Base-by-base conservation (phyloP, 2,888 invertebrate species). In the Dynastes maya region DNA sequence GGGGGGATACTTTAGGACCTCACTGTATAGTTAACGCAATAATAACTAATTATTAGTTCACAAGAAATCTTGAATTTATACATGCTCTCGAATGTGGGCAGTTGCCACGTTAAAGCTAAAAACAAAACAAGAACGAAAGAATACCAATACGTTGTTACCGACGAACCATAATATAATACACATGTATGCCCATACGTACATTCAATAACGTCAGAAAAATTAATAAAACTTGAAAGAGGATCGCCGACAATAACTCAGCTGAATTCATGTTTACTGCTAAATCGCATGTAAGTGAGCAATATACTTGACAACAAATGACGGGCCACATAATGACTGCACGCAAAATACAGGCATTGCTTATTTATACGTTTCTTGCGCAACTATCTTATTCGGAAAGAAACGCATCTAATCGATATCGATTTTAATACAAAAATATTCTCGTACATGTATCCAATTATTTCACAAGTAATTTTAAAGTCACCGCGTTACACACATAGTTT, bases 211-310 rank as follows among this genome's bases (percentile, higher is more conserved):
- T 45, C 45, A 82, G 84, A 84, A 83, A 83, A 83, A 85, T 84
- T 82, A 84, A 83, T 83, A 84, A 84, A 84, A 84, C 83, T 83
- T 79, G 83, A 83, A 83, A 84, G 82, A 80, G 82, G 83, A 83
- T 83, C 82, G 81, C 83, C 80, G 83, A 82, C 83, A 84, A 85
- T 85, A 85, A 84, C 81, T 86, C 85, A 85, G 81, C 79, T 82
- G 82, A 84, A 85, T 84, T 85, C 85, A 85, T 85, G 85, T 86
- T 85, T 85, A 86, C 85, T 85, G 84, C 85, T 83, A 84, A 85
- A 85, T 86, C 85, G 86, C 86, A 85, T 86, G 86, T 85, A 85
- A 85, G 84, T 84, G 79, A 82, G 85, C 84, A 84, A 84, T 86
- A 85, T 84, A 82, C 80, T 72, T 71, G 83, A 83, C 84, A 84